Conservation (phyloP, 2,113 vertebrate species). For the Corythornis vintsioides region DNA sequence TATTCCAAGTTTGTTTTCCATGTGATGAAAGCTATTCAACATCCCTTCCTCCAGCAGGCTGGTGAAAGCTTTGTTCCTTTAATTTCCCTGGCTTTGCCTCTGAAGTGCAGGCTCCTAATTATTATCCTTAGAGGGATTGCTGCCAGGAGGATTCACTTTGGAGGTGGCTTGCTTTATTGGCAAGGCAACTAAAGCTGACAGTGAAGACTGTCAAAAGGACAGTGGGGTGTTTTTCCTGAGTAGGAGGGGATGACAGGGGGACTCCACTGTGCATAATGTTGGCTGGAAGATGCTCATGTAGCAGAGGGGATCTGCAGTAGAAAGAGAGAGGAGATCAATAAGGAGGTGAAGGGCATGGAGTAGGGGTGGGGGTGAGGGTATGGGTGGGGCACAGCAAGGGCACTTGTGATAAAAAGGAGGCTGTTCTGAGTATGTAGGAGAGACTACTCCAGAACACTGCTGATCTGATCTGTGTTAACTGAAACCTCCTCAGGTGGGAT, state of each 20-base stretch:
- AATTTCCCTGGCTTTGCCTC: conserved; percentile 25
- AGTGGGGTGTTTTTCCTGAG: conserved; percentile 27
- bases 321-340: neutral
- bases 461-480: neutral
- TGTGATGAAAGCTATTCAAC: neutral
- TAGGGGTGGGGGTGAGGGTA: neutral
- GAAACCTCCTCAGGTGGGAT: neutral
- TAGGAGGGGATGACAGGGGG: conserved; percentile 8
- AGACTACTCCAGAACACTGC: neutral
- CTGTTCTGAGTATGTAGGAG: neutral
- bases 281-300: conserved; percentile 24
- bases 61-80: conserved; percentile 10
- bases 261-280: conserved; percentile 21
- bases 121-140: conserved; percentile 38
- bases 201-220: conserved; percentile 11
- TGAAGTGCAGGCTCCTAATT: conserved; percentile 46
- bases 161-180: conserved; percentile 52
- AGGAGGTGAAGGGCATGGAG: neutral
- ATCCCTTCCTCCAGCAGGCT: neutral
- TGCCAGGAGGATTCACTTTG: conserved; percentile 41
- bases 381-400: neutral
- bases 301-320: neutral
- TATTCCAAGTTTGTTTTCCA: neutral
- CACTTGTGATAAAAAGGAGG: neutral
- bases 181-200: conserved; percentile 35